Base-by-base conservation (phyloP, 2,113 vertebrate genomes). In the Smithornis capensis region DNA sequence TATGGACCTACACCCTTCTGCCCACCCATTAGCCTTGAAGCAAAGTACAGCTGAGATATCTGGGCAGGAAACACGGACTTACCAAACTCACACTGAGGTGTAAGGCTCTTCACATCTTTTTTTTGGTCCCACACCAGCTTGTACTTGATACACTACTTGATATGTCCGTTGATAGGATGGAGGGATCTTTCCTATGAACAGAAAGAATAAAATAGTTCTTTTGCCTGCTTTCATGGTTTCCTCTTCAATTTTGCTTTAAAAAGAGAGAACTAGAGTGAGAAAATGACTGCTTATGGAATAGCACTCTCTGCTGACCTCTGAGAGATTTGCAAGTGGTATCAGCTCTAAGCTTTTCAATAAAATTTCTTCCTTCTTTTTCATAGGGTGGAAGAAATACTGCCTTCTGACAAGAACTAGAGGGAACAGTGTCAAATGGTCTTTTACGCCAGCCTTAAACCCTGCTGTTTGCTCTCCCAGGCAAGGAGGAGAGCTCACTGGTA, bases 241-340 rank as follows among this genome's bases (percentile, higher is more conserved):
- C 33, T 62, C 33, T 33, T 65, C 0, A 0, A 27, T 75, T 89
- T 71, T 65, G 7, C 33, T 38, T 50, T 50, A 50, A 67, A 47
- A 25, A 67, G 25, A 42, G 6, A 62, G 15, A 74, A 47, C 2
- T 5, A 60, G 17, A 15, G 35, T 57, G 40, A 57, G 82, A 81
- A 90, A 56, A 9, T 24, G 76, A 65, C 74, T 80, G 45, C 81
- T 91, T 89, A 73, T 94, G 50, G 87, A 94, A 92, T 35, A 96
- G 96, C 92, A 91, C 95, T 83, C 91, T 95, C 96, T 95, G 89
- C 95, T 97, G 96, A 45, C 67, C 70, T 64, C 63, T 80, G 63
- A 55, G 68, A 85, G 75, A 35, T 85, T 63, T 92, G 68, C 93
- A 94, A 10, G 28, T 33, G 18, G 13, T 24, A n/a, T 19, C 19